Base-by-base conservation (phyloP, 2,113 vertebrate species). In the Macroglossus sobrinus region DNA sequence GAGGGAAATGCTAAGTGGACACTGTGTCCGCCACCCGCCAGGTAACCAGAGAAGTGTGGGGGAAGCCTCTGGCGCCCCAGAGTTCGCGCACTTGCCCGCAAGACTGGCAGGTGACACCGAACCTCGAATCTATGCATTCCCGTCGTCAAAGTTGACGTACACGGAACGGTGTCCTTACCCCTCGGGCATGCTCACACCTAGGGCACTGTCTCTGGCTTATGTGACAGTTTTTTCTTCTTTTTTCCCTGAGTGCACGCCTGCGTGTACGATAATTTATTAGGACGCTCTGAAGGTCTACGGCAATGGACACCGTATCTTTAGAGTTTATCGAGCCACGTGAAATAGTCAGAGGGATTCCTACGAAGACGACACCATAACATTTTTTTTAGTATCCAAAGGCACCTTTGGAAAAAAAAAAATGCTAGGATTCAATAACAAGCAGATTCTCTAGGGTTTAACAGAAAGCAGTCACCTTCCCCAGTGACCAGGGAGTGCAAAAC, bases 111-210 rank as follows among this genome's bases (percentile, higher is more conserved):
- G 19, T 30, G 38, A 18, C 2, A 3, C n/a, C 55, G 1, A 64
- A 35, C 35, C 7, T 8, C 4, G 5, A 45, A 15, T 43, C 5
- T 7, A 6, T 3, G 30, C 30, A 9, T 21, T 28, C 9, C 35
- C 43, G 35, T 35, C 12, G 7, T 72, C n/a, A 21, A n/a, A 13
- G 28, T 35, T 7, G 18, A 7, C 0, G 18, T 35, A 35, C 59
- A 30, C 0, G 2, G 6, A 38, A 9, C 8, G 5, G 30, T 3
- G 0, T 2, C 2, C n/a, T n/a, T 1, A 11, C 55, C 12, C 57
- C 66, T 2, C 3, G 45, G 1, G 26, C 24, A 14, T 5, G 3
- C 84, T 10, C 61, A 43, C 0, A 3, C 28, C 6, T 4, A 33
- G 0, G 10, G 43, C 16, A 1, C 1, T 1, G 2, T 50, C 64